phyloP scores from a whole-genome alignment of 92 coral and sea anemone species.

The Parazoanthus darwini region DNA sequence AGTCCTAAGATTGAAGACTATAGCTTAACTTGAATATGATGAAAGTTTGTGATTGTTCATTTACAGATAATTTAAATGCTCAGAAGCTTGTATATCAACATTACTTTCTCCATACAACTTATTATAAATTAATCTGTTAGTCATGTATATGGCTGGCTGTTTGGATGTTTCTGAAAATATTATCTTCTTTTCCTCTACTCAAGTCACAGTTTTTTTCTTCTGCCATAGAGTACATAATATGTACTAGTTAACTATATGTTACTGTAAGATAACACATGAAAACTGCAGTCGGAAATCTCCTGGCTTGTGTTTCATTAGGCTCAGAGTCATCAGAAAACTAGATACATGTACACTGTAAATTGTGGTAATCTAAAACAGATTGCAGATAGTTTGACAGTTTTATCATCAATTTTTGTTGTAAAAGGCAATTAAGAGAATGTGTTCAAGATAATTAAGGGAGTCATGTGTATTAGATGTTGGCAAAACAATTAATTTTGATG shows the following conservation, averaged over 20 bases:
- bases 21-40: too few relatives aligned
- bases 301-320: background rate
- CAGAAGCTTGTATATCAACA: background rate
- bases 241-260: background rate
- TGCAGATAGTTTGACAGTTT: background rate
- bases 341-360: too few relatives aligned
- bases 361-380: background rate
- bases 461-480: too few relatives aligned
- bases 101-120: background rate
- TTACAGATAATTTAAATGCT: too few relatives aligned
- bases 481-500: too few relatives aligned
- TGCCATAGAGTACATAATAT: background rate
- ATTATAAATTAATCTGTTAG: too few relatives aligned
- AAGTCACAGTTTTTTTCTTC: background rate
- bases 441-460: too few relatives aligned
- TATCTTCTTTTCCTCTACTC: background rate
- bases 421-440: background rate
- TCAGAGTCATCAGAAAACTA: background rate
- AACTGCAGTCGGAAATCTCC: too few relatives aligned
- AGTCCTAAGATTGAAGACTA: too few relatives aligned
- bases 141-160: background rate
- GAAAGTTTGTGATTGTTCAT: too few relatives aligned
- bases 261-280: too few relatives aligned
- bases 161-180: background rate
- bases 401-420: too few relatives aligned